Conservation (phyloP, 2,113 vertebrate species). For the Dipodomys merriami region DNA sequence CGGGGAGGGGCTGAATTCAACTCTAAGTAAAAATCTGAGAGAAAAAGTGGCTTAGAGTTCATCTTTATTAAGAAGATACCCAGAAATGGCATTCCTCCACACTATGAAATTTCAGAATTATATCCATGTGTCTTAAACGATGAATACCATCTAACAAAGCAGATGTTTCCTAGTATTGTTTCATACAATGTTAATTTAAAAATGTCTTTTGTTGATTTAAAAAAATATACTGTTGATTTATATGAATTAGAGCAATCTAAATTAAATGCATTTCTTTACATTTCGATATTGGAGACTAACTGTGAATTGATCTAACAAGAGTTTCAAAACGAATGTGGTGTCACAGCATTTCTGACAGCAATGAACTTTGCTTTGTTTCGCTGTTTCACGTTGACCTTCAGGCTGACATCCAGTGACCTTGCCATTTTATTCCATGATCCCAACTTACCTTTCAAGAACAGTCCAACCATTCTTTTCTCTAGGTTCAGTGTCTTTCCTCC, state of each 20-base stretch:
- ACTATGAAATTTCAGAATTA: background rate
- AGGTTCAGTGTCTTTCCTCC: background rate
- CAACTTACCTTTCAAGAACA: background rate
- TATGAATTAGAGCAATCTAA: conserved; percentile 11
- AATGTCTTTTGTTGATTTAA: background rate
- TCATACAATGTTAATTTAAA: background rate
- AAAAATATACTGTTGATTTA: background rate
- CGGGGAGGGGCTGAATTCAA: no score
- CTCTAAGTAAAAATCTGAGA: no score
- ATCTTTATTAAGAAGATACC: background rate
- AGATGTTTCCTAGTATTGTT: background rate
- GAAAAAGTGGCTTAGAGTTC: background rate
- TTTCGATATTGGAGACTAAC: background rate
- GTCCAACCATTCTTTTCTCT: background rate
- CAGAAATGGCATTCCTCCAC: background rate
- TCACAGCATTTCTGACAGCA: background rate
- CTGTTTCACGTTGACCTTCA: background rate
- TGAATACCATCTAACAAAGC: background rate
- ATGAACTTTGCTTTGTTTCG: background rate
- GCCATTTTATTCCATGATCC: background rate
- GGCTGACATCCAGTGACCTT: background rate
- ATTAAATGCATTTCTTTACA: background rate
- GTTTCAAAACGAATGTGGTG: background rate
- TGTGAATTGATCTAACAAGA: background rate
- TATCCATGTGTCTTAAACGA: background rate